Evolutionary conservation across 2,797 vertebrate genomes (phyloP).

Genomic region (Paedocypris micromegethes): DNA sequence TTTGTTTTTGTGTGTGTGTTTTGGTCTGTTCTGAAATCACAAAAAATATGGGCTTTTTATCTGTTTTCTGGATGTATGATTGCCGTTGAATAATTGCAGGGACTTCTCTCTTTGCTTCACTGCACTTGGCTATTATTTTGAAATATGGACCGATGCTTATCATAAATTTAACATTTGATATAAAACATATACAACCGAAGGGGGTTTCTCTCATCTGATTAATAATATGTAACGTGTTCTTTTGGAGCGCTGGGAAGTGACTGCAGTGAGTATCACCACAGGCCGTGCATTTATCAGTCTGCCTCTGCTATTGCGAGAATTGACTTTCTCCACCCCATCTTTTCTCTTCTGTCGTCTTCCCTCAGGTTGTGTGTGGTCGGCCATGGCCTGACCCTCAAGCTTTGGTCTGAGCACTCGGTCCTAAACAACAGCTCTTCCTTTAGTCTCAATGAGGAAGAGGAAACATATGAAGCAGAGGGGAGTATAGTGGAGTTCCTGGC

Average conservation of each 20-base stretch:
- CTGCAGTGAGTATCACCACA: constrained; percentile 28
- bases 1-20: too few relatives aligned
- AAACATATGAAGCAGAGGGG: constrained; percentile 75
- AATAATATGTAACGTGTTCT: constrained; percentile 34
- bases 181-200: constrained; percentile 20
- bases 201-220: constrained; percentile 16
- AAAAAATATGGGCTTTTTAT: constrained; percentile 1
- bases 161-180: constrained; percentile 39
- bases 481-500: constrained; percentile 80
- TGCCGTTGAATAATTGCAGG: constrained; percentile 31
- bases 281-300: constrained; percentile 45
- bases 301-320: constrained; percentile 17
- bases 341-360: constrained; percentile 10
- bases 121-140: constrained; percentile 31
- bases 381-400: constrained; percentile 59
- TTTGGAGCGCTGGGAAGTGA: constrained; percentile 28
- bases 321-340: constrained; percentile 10
- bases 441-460: constrained; percentile 66
- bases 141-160: constrained; percentile 27
- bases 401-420: constrained; percentile 46
- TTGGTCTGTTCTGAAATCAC: background rate
- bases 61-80: constrained; percentile 20
- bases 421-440: constrained; percentile 14
- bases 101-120: constrained; percentile 17
- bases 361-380: constrained; percentile 71